phyloP scores from a whole-genome alignment of 2,113 vertebrate genomes.

The Planiliza haematocheilus region DNA sequence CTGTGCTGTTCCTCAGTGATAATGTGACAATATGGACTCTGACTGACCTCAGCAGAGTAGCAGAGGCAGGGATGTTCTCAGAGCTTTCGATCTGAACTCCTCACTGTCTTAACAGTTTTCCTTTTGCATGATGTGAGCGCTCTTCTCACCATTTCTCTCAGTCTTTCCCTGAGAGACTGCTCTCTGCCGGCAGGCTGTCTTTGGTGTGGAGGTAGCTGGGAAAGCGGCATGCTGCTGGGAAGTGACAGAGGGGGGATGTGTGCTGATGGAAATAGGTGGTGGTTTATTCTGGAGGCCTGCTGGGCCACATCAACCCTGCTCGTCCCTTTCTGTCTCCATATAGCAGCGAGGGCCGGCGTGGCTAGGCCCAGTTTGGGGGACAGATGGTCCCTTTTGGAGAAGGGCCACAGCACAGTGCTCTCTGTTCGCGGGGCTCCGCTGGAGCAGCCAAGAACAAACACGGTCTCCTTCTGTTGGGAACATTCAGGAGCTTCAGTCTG shows the following conservation, averaged over 20 bases:
- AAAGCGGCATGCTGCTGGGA: conserved; percentile 58
- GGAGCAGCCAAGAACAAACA: conserved; percentile 75
- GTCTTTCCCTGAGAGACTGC: conserved; percentile 9
- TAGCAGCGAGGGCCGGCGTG: conserved; percentile 41
- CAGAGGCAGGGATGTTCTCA: conserved; percentile 23
- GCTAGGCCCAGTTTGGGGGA: conserved; percentile 60
- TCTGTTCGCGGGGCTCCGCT: conserved; percentile 65
- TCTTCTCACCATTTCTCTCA: conserved; percentile 44
- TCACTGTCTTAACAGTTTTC: conserved; percentile 49
- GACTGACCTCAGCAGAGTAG: conserved; percentile 57
- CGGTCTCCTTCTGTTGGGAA: conserved; percentile 74
- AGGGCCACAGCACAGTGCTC: conserved; percentile 69
- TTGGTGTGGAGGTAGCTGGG: conserved; percentile 42
- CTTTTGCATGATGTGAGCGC: conserved; percentile 41
- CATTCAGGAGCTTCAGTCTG: conserved; percentile 49
- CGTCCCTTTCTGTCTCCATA: conserved; percentile 48
- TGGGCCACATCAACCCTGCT: conserved; percentile 72
- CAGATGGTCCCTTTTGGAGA: conserved; percentile 83
- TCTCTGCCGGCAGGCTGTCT: conserved; percentile 59
- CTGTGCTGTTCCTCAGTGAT: conserved; percentile 29
- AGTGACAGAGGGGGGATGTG: conserved; percentile 36
- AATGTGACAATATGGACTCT: conserved; percentile 58
- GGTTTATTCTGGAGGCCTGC: conserved; percentile 72
- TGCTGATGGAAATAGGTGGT: conserved; percentile 74
- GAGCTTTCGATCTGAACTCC: conserved; percentile 47